phyloP scores from a whole-genome alignment of 1,140 invertebrate species.

The Bombyx mori region DNA sequence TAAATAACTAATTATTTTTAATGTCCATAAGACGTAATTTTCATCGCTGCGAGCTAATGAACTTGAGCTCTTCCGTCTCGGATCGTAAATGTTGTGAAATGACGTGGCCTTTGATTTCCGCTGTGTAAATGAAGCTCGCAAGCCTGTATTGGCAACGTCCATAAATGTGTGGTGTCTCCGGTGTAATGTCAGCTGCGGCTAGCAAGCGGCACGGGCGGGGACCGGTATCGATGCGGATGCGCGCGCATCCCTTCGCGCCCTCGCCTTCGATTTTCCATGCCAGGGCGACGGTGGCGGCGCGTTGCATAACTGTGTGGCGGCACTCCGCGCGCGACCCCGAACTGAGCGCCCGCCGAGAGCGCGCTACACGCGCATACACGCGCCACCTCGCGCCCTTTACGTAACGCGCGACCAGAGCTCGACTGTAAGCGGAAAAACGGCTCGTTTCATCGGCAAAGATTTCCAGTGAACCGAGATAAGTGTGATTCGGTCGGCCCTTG shows the following conservation, averaged over 20 bases:
- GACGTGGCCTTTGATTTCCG: background rate
- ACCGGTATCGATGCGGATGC: conserved; percentile 52
- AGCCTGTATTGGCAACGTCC: conserved; percentile 14
- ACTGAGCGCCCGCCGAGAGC: conserved; percentile 57
- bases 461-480: conserved; percentile 42
- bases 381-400: conserved; percentile 57
- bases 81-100: too few species aligned
- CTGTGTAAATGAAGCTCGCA: conserved; percentile 7
- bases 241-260: conserved; percentile 48
- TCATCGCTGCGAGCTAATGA: too few species aligned
- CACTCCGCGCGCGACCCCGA: conserved; percentile 63
- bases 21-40: too few species aligned
- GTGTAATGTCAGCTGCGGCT: conserved; percentile 43
- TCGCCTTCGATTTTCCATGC: conserved; percentile 56
- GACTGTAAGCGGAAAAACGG: conserved; percentile 20
- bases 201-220: conserved; percentile 22
- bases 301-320: conserved; percentile 64
- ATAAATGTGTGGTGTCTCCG: conserved; percentile 25
- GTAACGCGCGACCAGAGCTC: conserved; percentile 57
- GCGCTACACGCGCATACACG: conserved; percentile 55
- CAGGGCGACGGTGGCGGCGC: conserved; percentile 57
- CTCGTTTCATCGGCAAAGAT: conserved; percentile 29
- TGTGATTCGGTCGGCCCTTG: conserved; percentile 39
- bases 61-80: too few species aligned
- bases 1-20: too few species aligned